These are phyloP conservation scores for Cataglyphis cursor DNA, from an alignment of 2,888 invertebrate species.

Conservation along the genomic window DNA sequence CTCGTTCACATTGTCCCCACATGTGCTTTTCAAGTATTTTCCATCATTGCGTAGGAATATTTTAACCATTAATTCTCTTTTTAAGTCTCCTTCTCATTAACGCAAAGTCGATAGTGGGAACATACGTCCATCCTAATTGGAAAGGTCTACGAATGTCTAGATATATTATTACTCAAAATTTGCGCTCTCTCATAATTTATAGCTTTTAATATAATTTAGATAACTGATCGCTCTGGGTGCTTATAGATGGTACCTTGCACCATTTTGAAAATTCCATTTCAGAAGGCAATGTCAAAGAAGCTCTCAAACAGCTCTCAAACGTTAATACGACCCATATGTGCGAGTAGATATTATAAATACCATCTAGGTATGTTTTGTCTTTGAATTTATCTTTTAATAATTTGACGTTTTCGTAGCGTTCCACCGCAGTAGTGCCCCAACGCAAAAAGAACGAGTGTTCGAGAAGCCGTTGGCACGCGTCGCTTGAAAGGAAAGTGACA, in stretches of 20 bases:
- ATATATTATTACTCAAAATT: slow-evolving; percentile 62
- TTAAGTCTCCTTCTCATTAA: slow-evolving; percentile 60
- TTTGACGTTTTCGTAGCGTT: slow-evolving; percentile 82
- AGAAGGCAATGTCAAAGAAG: slow-evolving; percentile 69
- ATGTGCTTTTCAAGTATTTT: slow-evolving; percentile 59
- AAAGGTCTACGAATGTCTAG: slow-evolving; percentile 72
- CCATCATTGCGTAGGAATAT: slow-evolving; percentile 55
- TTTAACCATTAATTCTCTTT: slow-evolving; percentile 57
- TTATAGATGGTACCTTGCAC: slow-evolving; percentile 52
- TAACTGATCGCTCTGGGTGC: slow-evolving; percentile 58
- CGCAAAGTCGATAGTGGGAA: slow-evolving; percentile 55
- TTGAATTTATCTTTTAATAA: slow-evolving; percentile 79
- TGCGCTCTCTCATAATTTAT: slow-evolving; percentile 59
- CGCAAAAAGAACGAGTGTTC: slow-evolving; percentile 85
- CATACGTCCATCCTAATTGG: slow-evolving; percentile 65
- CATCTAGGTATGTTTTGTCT: slow-evolving; percentile 77
- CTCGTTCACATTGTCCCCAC: slow-evolving; percentile 51
- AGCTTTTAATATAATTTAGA: slow-evolving; percentile 71
- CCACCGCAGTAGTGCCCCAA: slow-evolving; percentile 82
- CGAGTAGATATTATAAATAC: slow-evolving; percentile 69
- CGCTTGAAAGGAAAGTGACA: slow-evolving; percentile 86
- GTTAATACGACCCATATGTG: slow-evolving; percentile 69
- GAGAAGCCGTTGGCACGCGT: slow-evolving; percentile 84
- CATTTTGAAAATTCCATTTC: slow-evolving; percentile 66
- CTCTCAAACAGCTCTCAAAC: slow-evolving; percentile 68